Evolutionary conservation across 2,888 invertebrate genomes (phyloP).

Genomic region (Axea sp.): DNA sequence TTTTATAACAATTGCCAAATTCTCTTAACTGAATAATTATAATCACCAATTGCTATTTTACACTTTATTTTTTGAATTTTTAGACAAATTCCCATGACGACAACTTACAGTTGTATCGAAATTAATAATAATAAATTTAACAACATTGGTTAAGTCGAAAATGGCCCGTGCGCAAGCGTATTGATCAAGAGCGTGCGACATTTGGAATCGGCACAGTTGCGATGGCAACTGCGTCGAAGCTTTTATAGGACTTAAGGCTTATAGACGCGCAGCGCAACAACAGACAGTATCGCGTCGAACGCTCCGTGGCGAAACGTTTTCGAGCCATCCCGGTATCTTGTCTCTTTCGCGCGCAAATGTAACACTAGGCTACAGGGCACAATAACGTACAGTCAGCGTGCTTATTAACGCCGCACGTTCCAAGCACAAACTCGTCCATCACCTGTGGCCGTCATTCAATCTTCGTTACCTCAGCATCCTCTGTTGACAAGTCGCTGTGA

Average conservation of each 20-base stretch:
- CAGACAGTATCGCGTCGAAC: conserved; percentile 51
- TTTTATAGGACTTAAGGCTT: conserved; percentile 25
- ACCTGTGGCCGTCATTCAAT: conserved; percentile 64
- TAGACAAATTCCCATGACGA: no score
- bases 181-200: conserved; percentile 58
- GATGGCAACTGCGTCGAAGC: conserved; percentile 55
- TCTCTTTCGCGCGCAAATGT: conserved; percentile 51
- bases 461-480: conserved; percentile 55
- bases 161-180: conserved; percentile 56
- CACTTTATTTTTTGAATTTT: no score
- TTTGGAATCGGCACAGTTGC: conserved; percentile 61
- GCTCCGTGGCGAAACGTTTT: conserved; percentile 41
- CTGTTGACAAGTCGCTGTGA: conserved; percentile 56
- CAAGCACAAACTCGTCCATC: conserved; percentile 55
- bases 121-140: not conserved
- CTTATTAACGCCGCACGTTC: conserved; percentile 51
- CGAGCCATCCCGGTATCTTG: conserved; percentile 28
- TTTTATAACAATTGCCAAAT: no score
- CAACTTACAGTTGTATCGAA: not conserved
- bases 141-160: conserved; percentile 9
- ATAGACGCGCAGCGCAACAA: conserved; percentile 13
- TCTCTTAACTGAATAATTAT: no score
- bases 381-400: conserved; percentile 55
- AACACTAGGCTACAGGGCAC: conserved; percentile 35
- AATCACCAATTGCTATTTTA: no score